Conservation (phyloP, 1,140 invertebrate genomes). For the Rhagoletis pomonella region DNA sequence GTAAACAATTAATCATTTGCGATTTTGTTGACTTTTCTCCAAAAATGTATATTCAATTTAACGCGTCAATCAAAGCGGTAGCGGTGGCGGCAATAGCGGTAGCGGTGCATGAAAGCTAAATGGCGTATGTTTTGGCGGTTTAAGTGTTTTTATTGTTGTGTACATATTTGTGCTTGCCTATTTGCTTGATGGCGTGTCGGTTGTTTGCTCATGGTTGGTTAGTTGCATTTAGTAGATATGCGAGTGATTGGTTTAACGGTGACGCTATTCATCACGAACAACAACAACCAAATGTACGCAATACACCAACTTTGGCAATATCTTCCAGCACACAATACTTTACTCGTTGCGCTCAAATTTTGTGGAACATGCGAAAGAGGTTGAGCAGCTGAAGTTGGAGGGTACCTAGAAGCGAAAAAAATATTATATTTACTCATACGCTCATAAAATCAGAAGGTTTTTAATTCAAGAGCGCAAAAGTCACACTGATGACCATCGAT, state of each 20-base stretch:
- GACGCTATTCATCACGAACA: not conserved
- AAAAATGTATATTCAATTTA: conserved; percentile 46
- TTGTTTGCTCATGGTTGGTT: not conserved
- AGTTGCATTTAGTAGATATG: not conserved
- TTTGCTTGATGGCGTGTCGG: conserved; percentile 5
- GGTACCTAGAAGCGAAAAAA: not conserved
- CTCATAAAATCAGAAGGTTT: conserved; percentile 15
- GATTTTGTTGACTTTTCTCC: conserved; percentile 39
- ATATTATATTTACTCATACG: not conserved
- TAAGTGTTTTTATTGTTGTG: not conserved
- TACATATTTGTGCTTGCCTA: not conserved
- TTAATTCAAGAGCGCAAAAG: conserved; percentile 54
- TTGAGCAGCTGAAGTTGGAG: not conserved
- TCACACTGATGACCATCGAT: conserved; percentile 60
- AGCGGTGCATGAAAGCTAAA: not conserved
- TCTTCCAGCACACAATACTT: conserved; percentile 14
- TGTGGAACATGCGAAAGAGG: not conserved
- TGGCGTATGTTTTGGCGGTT: not conserved
- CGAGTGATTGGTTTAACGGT: not conserved
- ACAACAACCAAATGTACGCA: not conserved
- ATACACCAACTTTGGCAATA: conserved; percentile 11
- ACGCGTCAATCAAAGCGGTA: conserved; percentile 20
- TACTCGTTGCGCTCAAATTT: not conserved
- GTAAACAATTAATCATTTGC: conserved; percentile 46
- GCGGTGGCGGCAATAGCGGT: not conserved